Evolutionary conservation across 92 coral and sea anemone species (phyloP).

Genomic region (Pocillopora grandis): DNA sequence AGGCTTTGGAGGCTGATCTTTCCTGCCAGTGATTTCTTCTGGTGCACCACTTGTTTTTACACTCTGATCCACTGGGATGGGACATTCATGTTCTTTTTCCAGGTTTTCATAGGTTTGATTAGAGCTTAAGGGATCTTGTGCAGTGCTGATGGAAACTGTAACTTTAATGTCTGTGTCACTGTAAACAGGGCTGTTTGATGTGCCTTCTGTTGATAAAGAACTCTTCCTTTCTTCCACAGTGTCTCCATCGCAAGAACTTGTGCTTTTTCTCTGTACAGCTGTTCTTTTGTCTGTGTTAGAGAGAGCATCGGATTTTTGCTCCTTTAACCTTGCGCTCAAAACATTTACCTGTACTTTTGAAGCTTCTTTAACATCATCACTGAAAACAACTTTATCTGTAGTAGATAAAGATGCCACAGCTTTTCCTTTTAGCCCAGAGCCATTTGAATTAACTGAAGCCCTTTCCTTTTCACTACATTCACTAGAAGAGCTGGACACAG

Average conservation of each 20-base stretch:
- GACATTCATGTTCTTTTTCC: not conserved
- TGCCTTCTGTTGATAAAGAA: constrained; percentile 48
- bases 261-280: constrained; percentile 22
- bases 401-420: constrained; percentile 1
- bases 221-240: constrained; percentile 19
- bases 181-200: constrained; percentile 67
- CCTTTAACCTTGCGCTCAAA: not conserved
- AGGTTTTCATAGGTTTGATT: not conserved
- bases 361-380: constrained; percentile 10
- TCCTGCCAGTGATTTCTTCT: not conserved
- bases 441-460: constrained; percentile 40
- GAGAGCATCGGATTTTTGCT: constrained; percentile 1
- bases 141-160: not conserved
- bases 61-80: not conserved
- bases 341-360: constrained; percentile 21
- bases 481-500: constrained; percentile 86
- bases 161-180: constrained; percentile 58
- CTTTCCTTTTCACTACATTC: constrained; percentile 81
- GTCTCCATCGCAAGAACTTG: constrained; percentile 35
- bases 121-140: not conserved
- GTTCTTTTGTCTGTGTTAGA: not conserved
- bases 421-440: constrained; percentile 8
- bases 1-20: constrained; percentile 27
- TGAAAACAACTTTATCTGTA: constrained; percentile 19
- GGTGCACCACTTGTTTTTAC: not conserved